Evolutionary conservation across 92 coral and sea anemone genomes (phyloP).

Genomic region (Palythoa grandis): DNA sequence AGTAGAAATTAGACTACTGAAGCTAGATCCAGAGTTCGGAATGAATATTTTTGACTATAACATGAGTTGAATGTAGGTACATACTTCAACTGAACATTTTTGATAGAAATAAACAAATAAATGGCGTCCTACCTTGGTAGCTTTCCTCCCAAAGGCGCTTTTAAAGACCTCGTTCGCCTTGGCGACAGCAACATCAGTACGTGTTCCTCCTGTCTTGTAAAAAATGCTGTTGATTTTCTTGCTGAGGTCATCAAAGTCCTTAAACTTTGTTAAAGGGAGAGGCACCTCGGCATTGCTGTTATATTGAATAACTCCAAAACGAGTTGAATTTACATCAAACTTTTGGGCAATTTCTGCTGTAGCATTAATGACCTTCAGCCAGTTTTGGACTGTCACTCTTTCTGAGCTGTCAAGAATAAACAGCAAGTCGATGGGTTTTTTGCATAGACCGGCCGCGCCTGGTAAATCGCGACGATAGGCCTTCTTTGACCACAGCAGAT

Average conservation of each 20-base stretch:
- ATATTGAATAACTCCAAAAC: slow-evolving; percentile 84
- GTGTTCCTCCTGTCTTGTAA: slow-evolving; percentile 85
- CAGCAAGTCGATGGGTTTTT: slow-evolving; percentile 84
- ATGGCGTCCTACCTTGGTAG: slow-evolving; percentile 57
- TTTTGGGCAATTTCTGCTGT: slow-evolving; percentile 64
- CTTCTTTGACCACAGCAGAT: neutral
- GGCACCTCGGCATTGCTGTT: slow-evolving; percentile 79
- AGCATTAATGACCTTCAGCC: slow-evolving; percentile 72
- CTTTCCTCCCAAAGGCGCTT: slow-evolving; percentile 66
- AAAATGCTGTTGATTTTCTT: slow-evolving; percentile 72
- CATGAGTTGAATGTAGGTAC: neutral
- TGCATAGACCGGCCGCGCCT: slow-evolving; percentile 33
- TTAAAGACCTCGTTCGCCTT: slow-evolving; percentile 80
- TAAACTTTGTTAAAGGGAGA: slow-evolving; percentile 66
- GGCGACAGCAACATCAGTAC: slow-evolving; percentile 87
- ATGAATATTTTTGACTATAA: neutral
- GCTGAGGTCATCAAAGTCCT: slow-evolving; percentile 59
- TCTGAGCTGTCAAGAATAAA: slow-evolving; percentile 94
- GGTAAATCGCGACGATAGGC: neutral
- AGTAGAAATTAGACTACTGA: no score
- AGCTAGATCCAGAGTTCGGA: neutral
- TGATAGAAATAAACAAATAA: neutral
- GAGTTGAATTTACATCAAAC: slow-evolving; percentile 68
- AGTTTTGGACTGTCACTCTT: slow-evolving; percentile 83
- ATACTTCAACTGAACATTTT: no score